Base-by-base conservation (phyloP, 2,797 vertebrate genomes). In the Enteromius afrohamiltoni region DNA sequence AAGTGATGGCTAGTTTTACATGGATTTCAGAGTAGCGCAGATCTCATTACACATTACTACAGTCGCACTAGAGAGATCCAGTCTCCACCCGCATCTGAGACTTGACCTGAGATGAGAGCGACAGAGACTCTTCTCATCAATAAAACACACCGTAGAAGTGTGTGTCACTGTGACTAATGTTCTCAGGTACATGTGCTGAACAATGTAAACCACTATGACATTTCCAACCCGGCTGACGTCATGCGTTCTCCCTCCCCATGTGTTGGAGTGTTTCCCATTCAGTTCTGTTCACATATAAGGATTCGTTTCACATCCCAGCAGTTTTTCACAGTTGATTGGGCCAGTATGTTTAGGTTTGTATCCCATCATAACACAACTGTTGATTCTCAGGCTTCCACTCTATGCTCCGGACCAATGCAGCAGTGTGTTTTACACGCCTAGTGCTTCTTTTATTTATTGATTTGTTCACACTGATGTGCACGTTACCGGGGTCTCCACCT, bases 131-230 rank as follows among this genome's bases (percentile, higher is more conserved):
- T 87, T 87, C 90, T 94, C 94, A 94, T 95, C 91, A 94, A 91
- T 94, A 92, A 94, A 91, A 87, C 89, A 90, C 84, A 67, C 88
- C 79, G 89, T 88, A 91, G 90, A 94, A 90, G 92, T 93, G 90
- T 89, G 92, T 94, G 93, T 92, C 92, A 93, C 88, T 90, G 90
- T 93, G 92, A 95, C 91, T 94, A 94, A 92, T 92, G 90, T 89
- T 88, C 90, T 88, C 88, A 85, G 80, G 88, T 92, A 88, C 89
- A 90, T 94, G 87, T 94, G 92, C 93, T 93, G 93, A 94, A 93
- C 93, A 94, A 92, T 92, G 90, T 90, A 92, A 93, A 92, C 90
- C 90, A 90, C 87, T 87, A 84, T 91, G 91, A 92, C 90, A 88
- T 92, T 90, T 85, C 80, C 83, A 81, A 68, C 37, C 51, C 53